phyloP scores from a whole-genome alignment of 2,113 vertebrate genomes.

The Etia nguti region DNA sequence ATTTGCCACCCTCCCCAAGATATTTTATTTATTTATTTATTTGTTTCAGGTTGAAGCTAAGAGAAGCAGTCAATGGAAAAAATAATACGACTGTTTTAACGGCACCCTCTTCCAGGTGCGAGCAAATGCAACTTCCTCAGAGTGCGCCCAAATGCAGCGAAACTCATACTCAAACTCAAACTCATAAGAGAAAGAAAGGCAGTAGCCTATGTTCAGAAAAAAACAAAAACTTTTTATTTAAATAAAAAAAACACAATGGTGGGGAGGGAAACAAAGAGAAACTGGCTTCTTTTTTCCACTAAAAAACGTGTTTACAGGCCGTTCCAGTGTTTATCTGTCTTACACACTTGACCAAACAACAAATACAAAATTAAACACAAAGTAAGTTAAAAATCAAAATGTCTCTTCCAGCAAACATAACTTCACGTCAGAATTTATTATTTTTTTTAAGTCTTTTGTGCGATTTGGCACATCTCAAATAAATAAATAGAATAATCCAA shows the following conservation, averaged over 20 bases:
- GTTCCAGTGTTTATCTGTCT: too few species aligned
- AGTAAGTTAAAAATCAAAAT: not conserved
- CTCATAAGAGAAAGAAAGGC: too few species aligned
- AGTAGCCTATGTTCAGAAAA: not conserved
- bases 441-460: not conserved
- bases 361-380: not conserved
- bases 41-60: not conserved
- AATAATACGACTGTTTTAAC: not conserved
- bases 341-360: too few species aligned
- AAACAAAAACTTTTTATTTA: not conserved
- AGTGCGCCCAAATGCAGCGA: too few species aligned
- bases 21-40: not conserved
- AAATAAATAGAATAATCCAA: not conserved
- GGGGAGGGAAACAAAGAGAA: not conserved
- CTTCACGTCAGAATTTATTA: not conserved
- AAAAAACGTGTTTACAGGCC: not conserved
- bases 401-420: not conserved
- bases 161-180: too few species aligned
- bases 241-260: not conserved
- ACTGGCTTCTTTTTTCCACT: not conserved
- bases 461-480: not conserved
- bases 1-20: too few species aligned
- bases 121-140: too few species aligned
- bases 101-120: too few species aligned
- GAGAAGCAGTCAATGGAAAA: accelerated